Evolutionary conservation across 2,888 invertebrate genomes (phyloP), one percentile per base, ranked within the genome.

Genomic region (Tineola bisselliella): DNA sequence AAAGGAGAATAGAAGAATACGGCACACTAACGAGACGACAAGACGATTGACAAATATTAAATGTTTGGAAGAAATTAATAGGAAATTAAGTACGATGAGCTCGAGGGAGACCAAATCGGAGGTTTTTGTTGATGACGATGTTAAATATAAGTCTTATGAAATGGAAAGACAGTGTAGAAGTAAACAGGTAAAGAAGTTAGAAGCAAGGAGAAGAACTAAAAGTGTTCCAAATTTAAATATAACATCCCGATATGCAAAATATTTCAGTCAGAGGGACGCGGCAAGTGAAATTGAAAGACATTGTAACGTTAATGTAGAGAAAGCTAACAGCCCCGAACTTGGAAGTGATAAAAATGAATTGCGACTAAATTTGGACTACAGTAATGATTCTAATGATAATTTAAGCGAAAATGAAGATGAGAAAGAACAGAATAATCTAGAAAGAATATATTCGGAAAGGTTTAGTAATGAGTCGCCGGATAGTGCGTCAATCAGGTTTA

Each of bases 11-110:
- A 88, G 89, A 63, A 88, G 90, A 70, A 78, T 92, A 61, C 87
- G 89, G 63, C 89, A 89, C 56, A 88, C 88, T 62, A 90, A 91
- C 73, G 81, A 89, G 64, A 84, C 89, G 60, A 78, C 89, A 10
- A 73, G 83, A 63, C 76, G 89, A 62, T 77, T 90, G 48, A 86
- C 89, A n/a, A 93, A 93, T 64, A 90, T 91, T 33, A 93, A 91
- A 82, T 91, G 93, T 75, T 84, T 94, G 63, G 91, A 93, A 68
- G 91, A 92, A 76, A 93, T 94, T 33, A 94, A 92, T 71, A 91
- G 90, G 62, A 86, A 86, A 66, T 71, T 86, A 33, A 68, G 72
- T 11, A 68, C 73, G 33, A 79, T 81, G 69, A 68, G 76, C n/a
- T 65, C 72, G 44, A 81, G 76, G 68, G 77, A 78, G 44, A 67